A percentile compares a stretch with the other conserved stretches of the same genome.
Conservation (phyloP, 1,140 invertebrate species). For the Meloidogyne chitwoodi region DNA sequence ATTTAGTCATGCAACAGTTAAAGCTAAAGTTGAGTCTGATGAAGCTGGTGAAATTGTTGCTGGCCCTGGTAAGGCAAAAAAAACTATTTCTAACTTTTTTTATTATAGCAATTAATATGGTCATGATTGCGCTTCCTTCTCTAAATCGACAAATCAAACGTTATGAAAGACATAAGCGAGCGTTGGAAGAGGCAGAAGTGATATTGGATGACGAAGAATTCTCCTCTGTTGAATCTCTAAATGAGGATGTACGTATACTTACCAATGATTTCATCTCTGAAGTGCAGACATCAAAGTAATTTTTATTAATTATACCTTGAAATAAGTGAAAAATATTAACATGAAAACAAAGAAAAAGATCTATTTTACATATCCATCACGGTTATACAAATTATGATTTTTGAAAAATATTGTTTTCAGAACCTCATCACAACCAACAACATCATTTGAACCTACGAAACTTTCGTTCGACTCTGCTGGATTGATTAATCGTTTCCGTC, state of each 20-base stretch:
- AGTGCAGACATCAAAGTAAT: slow-evolving; percentile 47
- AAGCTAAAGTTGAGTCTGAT: slow-evolving; percentile 33
- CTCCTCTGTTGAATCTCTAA: slow-evolving; percentile 49
- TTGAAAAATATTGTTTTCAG: neutral
- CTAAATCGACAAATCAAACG: slow-evolving; percentile 50
- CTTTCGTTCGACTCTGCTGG: slow-evolving; percentile 1
- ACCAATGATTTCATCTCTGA: slow-evolving; percentile 58
- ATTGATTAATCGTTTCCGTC: neutral
- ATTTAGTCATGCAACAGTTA: slow-evolving; percentile 37
- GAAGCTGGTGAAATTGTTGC: slow-evolving; percentile 55
- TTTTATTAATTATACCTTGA: too few species aligned
- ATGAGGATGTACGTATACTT: slow-evolving; percentile 51
- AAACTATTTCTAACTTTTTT: slow-evolving; percentile 13
- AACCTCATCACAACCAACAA: slow-evolving; percentile 1
- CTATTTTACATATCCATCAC: too few species aligned
- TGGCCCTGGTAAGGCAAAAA: slow-evolving; percentile 45
- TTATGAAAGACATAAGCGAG: slow-evolving; percentile 49
- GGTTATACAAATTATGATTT: too few species aligned
- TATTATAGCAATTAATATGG: slow-evolving; percentile 56
- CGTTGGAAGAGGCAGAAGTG: slow-evolving; percentile 54
- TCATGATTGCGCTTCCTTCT: slow-evolving; percentile 56
- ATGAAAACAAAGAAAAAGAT: too few species aligned
- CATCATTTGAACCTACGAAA: slow-evolving; percentile 17
- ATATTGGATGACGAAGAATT: slow-evolving; percentile 50
- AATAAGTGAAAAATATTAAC: too few species aligned